These are phyloP conservation scores for Parambassis ranga DNA, from an alignment of 2,797 vertebrate species.

Conservation along the genomic window DNA sequence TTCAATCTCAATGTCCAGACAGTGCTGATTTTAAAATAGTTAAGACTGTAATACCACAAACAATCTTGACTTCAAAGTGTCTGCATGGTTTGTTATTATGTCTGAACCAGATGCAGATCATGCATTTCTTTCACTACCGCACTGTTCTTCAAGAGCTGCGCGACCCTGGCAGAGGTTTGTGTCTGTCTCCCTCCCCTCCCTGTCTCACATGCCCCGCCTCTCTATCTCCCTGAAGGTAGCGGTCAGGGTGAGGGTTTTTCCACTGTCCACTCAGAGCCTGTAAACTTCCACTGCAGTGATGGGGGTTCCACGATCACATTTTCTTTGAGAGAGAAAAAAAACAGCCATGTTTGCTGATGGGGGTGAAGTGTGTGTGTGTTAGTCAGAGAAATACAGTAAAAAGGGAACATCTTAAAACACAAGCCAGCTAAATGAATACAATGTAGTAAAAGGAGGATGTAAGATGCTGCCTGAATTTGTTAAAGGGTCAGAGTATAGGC, in stretches of 20 bases:
- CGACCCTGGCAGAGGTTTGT: neutral
- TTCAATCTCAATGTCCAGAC: too few species aligned
- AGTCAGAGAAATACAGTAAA: too few species aligned
- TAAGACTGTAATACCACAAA: too few species aligned
- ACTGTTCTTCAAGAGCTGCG: too few species aligned
- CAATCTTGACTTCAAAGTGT: too few species aligned
- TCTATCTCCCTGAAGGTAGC: constrained; percentile 17
- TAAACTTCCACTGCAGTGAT: constrained; percentile 73
- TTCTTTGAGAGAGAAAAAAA: neutral
- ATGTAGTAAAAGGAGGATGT: neutral
- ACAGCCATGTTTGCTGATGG: neutral
- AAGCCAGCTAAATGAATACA: neutral
- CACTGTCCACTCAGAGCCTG: constrained; percentile 62
- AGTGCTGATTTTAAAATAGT: too few species aligned
- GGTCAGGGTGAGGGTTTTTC: constrained; percentile 70
- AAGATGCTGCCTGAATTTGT: neutral
- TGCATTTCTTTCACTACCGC: too few species aligned
- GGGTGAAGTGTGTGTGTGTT: neutral
- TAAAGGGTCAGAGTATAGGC: neutral
- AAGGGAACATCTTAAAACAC: too few species aligned
- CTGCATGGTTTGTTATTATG: too few species aligned
- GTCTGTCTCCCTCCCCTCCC: neutral
- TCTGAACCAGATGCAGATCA: neutral
- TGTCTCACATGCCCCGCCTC: constrained; percentile 22
- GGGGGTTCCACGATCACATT: constrained; percentile 32